Conservation (phyloP, 2,888 invertebrate genomes). For the Acanthoscelides obtectus region DNA sequence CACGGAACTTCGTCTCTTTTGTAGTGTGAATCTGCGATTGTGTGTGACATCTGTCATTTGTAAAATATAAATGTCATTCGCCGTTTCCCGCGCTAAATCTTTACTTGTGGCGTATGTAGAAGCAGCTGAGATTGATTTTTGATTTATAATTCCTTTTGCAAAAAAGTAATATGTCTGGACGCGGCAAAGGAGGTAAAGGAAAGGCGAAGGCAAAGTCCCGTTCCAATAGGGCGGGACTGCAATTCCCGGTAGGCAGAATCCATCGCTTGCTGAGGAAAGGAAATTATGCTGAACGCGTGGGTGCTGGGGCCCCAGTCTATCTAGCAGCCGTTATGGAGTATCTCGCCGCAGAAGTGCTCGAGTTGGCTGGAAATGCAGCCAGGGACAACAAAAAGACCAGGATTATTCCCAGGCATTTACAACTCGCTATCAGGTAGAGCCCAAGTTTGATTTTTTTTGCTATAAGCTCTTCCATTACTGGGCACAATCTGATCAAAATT, state of each 20-base stretch:
- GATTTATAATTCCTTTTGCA: background rate
- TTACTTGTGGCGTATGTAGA: background rate
- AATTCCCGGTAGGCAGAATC: conserved; percentile 59
- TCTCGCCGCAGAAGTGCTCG: conserved; percentile 64
- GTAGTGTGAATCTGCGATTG: too few species aligned
- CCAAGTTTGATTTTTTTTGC: too few species aligned
- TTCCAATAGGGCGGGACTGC: conserved; percentile 55
- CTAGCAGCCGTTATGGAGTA: conserved; percentile 62
- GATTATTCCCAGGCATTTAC: conserved; percentile 75
- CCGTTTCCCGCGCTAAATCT: background rate
- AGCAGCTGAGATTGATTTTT: background rate
- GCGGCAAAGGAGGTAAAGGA: conserved; percentile 47
- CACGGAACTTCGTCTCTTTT: too few species aligned
- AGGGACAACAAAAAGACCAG: conserved; percentile 64
- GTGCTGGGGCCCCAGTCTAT: conserved; percentile 53
- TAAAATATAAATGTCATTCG: too few species aligned
- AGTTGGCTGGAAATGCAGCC: conserved; percentile 63
- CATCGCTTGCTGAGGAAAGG: conserved; percentile 58
- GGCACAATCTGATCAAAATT: too few species aligned
- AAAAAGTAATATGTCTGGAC: conserved; percentile 42
- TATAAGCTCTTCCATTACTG: too few species aligned
- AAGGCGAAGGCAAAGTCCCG: conserved; percentile 49
- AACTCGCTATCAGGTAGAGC: conserved; percentile 47
- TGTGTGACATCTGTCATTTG: too few species aligned
- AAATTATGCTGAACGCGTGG: conserved; percentile 58